Percentiles rank a stretch among this genome's conserved stretches.
Evolutionary conservation across 2,797 vertebrate species (phyloP).

Genomic region (Darevskia nairensis): DNA sequence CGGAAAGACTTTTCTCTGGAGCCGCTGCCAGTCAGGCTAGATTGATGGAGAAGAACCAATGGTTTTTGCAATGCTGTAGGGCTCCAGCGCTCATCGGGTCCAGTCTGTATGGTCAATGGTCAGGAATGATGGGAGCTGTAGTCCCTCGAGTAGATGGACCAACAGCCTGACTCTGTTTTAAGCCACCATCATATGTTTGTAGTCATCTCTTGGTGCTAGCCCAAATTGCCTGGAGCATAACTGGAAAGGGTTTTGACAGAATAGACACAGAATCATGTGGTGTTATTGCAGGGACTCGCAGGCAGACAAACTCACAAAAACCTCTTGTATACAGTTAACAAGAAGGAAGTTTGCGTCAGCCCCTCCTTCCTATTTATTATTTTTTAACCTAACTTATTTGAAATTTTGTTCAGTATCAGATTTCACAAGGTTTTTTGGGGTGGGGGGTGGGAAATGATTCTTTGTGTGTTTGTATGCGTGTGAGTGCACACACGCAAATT

Average conservation of each 20-base stretch:
- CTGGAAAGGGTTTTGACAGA: not conserved
- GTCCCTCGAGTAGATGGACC: not conserved
- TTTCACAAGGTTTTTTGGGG: conserved; percentile 33
- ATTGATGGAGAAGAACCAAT: too few relatives aligned
- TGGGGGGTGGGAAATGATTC: not conserved
- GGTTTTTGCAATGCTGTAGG: too few relatives aligned
- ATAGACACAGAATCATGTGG: not conserved
- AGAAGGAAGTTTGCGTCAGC: not conserved
- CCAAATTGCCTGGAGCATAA: not conserved
- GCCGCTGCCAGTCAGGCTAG: too few relatives aligned
- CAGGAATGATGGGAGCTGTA: too few relatives aligned
- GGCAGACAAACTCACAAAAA: conserved; percentile 18
- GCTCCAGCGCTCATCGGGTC: too few relatives aligned
- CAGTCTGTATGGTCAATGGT: too few relatives aligned
- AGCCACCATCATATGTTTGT: not conserved
- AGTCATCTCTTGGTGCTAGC: not conserved
- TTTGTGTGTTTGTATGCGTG: too few relatives aligned
- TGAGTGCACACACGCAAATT: not conserved
- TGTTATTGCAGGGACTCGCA: conserved; percentile 10
- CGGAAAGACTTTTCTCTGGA: too few relatives aligned
- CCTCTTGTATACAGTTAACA: not conserved
- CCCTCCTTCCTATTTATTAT: not conserved
- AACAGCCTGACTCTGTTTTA: not conserved
- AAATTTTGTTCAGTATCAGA: not conserved
- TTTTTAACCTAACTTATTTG: not conserved